phyloP scores from a whole-genome alignment of 2,797 vertebrate species.

The Phoxinus dragarum region DNA sequence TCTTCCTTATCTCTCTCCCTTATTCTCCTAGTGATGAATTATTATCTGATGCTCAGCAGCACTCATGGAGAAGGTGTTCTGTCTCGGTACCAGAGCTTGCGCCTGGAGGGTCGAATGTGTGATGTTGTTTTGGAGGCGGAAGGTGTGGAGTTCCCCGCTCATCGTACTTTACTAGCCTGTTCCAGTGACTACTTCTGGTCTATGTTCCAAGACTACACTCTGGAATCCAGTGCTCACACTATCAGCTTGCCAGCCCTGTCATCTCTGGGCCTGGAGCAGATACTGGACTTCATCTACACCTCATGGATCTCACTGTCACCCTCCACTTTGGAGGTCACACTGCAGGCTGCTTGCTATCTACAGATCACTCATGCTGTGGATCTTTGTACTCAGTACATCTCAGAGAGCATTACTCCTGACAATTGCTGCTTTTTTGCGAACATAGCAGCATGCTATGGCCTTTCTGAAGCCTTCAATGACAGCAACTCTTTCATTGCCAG shows the following conservation, averaged over 20 bases:
- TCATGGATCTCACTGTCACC: slow-evolving; percentile 89
- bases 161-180: slow-evolving; percentile 90
- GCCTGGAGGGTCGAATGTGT: slow-evolving; percentile 86
- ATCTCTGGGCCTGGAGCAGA: slow-evolving; percentile 81
- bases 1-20: background rate
- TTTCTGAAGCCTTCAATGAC: slow-evolving; percentile 75
- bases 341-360: slow-evolving; percentile 92
- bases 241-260: slow-evolving; percentile 85
- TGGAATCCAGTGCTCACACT: slow-evolving; percentile 80
- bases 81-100: slow-evolving; percentile 86
- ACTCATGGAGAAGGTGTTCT: slow-evolving; percentile 84
- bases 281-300: slow-evolving; percentile 96
- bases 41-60: slow-evolving; percentile 92
- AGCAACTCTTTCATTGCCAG: slow-evolving; percentile 81
- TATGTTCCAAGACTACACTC: slow-evolving; percentile 89
- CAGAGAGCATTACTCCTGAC: slow-evolving; percentile 79
- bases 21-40: slow-evolving; percentile 83
- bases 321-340: slow-evolving; percentile 81
- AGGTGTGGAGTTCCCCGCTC: slow-evolving; percentile 88
- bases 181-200: slow-evolving; percentile 96
- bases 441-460: slow-evolving; percentile 83
- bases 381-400: slow-evolving; percentile 87
- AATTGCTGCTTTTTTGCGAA: slow-evolving; percentile 92
- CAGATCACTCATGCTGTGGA: slow-evolving; percentile 88
- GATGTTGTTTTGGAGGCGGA: slow-evolving; percentile 89